phyloP scores from a whole-genome alignment of 1,140 invertebrate species.

The Tetragonula clypearis region DNA sequence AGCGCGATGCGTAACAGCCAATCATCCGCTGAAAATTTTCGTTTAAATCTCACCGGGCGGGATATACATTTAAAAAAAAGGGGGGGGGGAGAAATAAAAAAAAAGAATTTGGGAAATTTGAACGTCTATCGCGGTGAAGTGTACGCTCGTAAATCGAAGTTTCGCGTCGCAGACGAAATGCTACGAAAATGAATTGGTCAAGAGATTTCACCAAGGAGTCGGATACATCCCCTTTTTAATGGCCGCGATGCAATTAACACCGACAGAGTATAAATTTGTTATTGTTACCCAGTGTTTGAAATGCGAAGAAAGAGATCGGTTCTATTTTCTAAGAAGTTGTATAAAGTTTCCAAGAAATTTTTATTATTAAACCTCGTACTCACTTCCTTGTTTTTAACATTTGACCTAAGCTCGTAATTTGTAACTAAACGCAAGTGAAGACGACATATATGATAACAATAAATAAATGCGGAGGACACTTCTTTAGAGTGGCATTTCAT shows the following conservation, averaged over 20 bases:
- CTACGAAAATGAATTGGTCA: conserved; percentile 44
- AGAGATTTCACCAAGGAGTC: conserved; percentile 60
- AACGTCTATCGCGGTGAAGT: neutral
- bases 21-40: neutral
- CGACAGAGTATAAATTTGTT: conserved; percentile 61
- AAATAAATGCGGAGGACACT: no score
- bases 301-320: conserved; percentile 24
- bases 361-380: no score
- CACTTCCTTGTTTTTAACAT: no score
- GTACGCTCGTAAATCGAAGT: neutral
- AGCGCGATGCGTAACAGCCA: neutral
- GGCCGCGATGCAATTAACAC: conserved; percentile 60
- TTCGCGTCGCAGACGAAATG: neutral
- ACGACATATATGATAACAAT: no score
- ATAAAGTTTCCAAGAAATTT: no score
- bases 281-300: conserved; percentile 58
- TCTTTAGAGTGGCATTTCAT: no score
- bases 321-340: neutral
- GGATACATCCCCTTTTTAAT: conserved; percentile 66
- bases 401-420: no score
- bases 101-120: neutral
- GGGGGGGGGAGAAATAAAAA: no score
- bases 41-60: neutral
- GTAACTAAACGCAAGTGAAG: no score
- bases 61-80: no score